Evolutionary conservation across 2,113 vertebrate species (phyloP).

Genomic region (Spea bombifrons): DNA sequence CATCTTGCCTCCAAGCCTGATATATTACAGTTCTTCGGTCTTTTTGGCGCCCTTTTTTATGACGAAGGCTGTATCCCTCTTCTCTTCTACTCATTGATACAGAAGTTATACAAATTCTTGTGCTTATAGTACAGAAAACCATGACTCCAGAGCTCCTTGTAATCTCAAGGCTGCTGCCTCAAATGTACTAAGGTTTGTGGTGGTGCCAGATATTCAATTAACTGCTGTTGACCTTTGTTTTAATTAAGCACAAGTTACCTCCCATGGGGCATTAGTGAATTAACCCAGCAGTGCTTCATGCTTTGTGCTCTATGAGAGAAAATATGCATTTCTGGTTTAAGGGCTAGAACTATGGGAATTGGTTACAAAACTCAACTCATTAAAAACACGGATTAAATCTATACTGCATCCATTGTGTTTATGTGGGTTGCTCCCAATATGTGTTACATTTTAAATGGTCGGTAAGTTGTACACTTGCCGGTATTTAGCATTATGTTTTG

Average conservation of each 20-base stretch:
- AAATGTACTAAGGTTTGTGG: neutral
- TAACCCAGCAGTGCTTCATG: neutral
- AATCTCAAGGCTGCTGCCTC: neutral
- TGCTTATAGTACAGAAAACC: neutral
- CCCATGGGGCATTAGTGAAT: neutral
- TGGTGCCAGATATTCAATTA: neutral
- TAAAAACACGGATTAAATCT: too few species aligned
- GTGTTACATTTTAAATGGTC: too few species aligned
- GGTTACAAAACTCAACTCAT: too few species aligned
- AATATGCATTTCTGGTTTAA: neutral
- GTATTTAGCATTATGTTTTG: too few species aligned
- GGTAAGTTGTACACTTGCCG: too few species aligned
- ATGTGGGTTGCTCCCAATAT: too few species aligned
- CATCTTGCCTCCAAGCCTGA: neutral
- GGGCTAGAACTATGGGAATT: too few species aligned
- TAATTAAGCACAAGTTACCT: conserved; percentile 2
- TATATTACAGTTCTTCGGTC: neutral
- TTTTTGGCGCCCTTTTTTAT: neutral
- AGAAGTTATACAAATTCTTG: neutral
- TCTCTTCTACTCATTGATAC: neutral
- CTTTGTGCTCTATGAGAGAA: neutral
- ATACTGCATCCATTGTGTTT: too few species aligned
- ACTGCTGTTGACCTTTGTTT: conserved; percentile 10
- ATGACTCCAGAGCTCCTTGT: neutral
- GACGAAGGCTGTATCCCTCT: neutral